Evolutionary conservation across 2,888 invertebrate species (phyloP), one percentile per base, ranked within the genome.

Genomic region (Agrypnus murinus): DNA sequence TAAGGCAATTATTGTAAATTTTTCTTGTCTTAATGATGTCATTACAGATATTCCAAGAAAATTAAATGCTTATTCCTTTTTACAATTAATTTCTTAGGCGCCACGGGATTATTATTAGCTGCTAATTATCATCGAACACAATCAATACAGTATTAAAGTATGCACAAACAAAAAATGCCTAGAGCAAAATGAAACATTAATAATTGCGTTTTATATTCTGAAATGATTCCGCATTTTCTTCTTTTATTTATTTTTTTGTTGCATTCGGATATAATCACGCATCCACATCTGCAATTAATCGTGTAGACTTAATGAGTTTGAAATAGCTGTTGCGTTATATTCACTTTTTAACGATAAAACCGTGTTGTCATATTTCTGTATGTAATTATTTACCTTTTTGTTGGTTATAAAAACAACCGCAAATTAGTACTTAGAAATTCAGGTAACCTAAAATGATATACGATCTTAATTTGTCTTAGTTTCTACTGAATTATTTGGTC

Each of bases 251-350:
- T 5, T 5, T 25, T 25, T 25, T 25, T 25, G 2, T 25, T 5
- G 3, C 58, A 66, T 67, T 65, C 55, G 38, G 36, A 55, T 72
- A 75, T 72, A 75, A 75, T 75, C 73, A 74, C 75, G 65, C 55
- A 67, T 71, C 60, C 66, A 60, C 69, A 69, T 73, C 75, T 72
- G 59, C 69, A 73, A 75, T 75, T 76, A 76, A 74, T 75, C 73
- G 68, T 72, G 68, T 65, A 64, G 62, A 75, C 65, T 74, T 76
- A 76, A 76, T 76, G 73, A 72, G 73, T 71, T 46, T 64, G 53
- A 64, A 64, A 64, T 50, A 38, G 36, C 36, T 53, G 53, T 58
- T 58, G 43, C 58, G 58, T 58, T 43, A 15, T 43, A 15, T 58
- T 19, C 43, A 15, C 7, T 58, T 58, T 58, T 43, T 58, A 9